Evolutionary conservation across 2,113 vertebrate genomes (phyloP), one percentile per base, ranked within the genome.

Genomic region (Centropristis striata): DNA sequence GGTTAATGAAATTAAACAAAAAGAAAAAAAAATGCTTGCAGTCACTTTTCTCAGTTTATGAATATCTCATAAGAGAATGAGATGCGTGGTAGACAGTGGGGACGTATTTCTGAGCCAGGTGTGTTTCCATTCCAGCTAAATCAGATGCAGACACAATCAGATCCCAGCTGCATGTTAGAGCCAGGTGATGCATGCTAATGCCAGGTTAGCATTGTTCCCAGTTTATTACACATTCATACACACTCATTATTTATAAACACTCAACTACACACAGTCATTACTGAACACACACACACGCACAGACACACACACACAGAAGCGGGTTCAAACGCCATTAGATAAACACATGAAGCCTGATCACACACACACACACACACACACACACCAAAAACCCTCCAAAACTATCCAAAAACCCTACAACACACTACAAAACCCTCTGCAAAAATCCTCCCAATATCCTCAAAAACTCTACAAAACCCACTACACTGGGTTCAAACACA

Each of bases 171-270:
- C 55, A 81, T 68, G 27, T 47, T 58, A 54, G 54, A 44, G 68
- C 70, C 68, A 75, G 53, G 54, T 46, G 66, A 83, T 72, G 80
- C 84, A 84, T 82, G 76, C 44, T 87, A 76, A 85, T 83, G 28
- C 53, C 57, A 74, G 61, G 57, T 76, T 39, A 78, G 78, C 6
- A 84, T 83, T 87, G 82, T 86, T 86, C 86, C 39, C 44, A 28
- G 32, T 37, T 57, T 75, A 84, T 83, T 80, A 42, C 50, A 76
- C 74, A 70, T 78, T 86, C 76, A 84, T 78, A 65, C 61, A 12
- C n/a, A 25, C 63, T 83, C 65, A 88, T 85, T 89, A 84, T 81
- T 68, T 81, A 83, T 77, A 74, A 72, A 57, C 75, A 25, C 69
- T 55, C 63, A 71, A 27, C 74, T 50, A 61, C 49, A 49, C 44